Base-by-base conservation (phyloP, 2,888 invertebrate species). In the Siphonodentalium dalli region DNA sequence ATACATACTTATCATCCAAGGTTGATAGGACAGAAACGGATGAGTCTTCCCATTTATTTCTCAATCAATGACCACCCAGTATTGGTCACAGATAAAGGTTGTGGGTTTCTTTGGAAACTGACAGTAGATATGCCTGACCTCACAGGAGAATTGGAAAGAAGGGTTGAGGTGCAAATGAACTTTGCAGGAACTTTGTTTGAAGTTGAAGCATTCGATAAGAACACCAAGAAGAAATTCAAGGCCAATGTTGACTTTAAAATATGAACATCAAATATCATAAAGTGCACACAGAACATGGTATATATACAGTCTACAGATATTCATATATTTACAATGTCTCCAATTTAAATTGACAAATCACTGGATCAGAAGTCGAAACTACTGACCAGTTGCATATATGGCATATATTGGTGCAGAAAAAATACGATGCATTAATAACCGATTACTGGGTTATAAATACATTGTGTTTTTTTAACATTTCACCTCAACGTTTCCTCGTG, bases 111-210 rank as follows among this genome's bases (percentile, higher is more conserved):
- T 5, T 63, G 66, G 11, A 51, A 53, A 2, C 40, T 66, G 9
- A 48, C 40, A 2, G 24, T 55, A 11, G 27, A 28, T 9, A 53
- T 45, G 2, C 45, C 55, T 6, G 52, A 55, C 29, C 45, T 51
- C n/a, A 41, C 51, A 7, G 54, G 61, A 4, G 39, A 43, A 7
- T 29, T 58, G 8, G 46, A 51, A 20, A 39, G 35, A 13, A 40
- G 33, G 15, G 45, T 58, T 9, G 46, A 46, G 3, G 58, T 62
- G 2, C 45, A 53, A 35, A 58, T 66, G 58, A 54, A 50, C 1
- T 66, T 66, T 48, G 56, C 61, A 20, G 60, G 49, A n/a, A 66
- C 66, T 1, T 63, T 62, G 31, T 33, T 66, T 2, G 39, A 53
- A 11, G 63, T 62, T 13, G 47, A 55, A 28, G 66, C 66, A 13